Percentiles rank a stretch among this genome's conserved stretches.
Evolutionary conservation across 2,113 vertebrate genomes (phyloP).

Genomic region (Sorex araneus): DNA sequence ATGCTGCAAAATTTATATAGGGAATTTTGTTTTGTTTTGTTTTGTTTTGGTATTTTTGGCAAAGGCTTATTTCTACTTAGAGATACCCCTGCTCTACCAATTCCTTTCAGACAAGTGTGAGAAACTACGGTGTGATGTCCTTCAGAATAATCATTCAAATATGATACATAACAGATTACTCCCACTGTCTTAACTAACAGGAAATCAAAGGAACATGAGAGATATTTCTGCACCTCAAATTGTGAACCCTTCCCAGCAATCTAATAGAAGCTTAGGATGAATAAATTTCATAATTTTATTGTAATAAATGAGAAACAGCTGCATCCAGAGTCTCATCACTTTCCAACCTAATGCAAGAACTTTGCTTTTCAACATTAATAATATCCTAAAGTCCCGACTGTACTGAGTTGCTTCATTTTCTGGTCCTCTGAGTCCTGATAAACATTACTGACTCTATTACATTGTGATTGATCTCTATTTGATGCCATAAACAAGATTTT

Average conservation of each 20-base stretch:
- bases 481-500: conserved; percentile 60
- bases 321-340: conserved; percentile 1
- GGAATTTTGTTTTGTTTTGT: neutral
- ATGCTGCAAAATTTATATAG: neutral
- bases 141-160: neutral
- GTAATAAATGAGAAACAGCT: conserved; percentile 36
- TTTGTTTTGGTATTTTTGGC: too few species aligned
- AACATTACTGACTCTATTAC: conserved; percentile 55
- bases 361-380: conserved; percentile 51
- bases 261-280: neutral
- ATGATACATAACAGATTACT: neutral
- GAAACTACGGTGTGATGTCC: neutral
- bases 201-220: neutral
- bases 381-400: conserved; percentile 37
- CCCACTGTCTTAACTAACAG: neutral
- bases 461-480: conserved; percentile 67
- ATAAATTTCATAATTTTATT: conserved; percentile 12
- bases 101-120: neutral
- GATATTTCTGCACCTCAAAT: neutral
- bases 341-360: conserved; percentile 43
- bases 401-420: conserved; percentile 47
- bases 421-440: conserved; percentile 46
- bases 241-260: neutral
- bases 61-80: neutral
- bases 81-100: neutral